phyloP scores from a whole-genome alignment of 2,888 invertebrate species.

The Ecliptopera silaceata region DNA sequence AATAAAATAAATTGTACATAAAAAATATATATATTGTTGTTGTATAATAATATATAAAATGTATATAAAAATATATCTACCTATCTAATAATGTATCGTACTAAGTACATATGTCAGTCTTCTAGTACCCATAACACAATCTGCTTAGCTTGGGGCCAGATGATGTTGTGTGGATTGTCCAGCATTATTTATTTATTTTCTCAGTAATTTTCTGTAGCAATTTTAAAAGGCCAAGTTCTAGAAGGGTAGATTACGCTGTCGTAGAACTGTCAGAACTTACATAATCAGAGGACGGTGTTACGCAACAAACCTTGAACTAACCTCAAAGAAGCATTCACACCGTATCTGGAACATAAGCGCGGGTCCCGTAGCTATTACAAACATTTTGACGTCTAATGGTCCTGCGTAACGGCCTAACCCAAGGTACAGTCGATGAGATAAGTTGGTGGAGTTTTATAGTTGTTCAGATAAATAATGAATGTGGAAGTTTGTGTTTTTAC shows the following conservation, averaged over 20 bases:
- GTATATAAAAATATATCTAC: too few species aligned
- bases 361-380: constrained; percentile 27
- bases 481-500: neutral
- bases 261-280: neutral
- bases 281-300: neutral
- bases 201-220: too few species aligned
- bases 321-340: constrained; percentile 30
- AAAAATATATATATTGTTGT: too few species aligned
- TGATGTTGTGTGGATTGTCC: too few species aligned
- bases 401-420: constrained; percentile 18
- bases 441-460: constrained; percentile 21
- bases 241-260: neutral
- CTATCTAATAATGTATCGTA: too few species aligned
- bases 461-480: constrained; percentile 12
- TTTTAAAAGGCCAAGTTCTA: too few species aligned
- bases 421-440: constrained; percentile 24
- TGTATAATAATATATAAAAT: too few species aligned
- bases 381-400: constrained; percentile 26
- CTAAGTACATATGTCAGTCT: too few species aligned
- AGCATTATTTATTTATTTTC: too few species aligned
- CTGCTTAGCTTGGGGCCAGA: too few species aligned
- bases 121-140: too few species aligned
- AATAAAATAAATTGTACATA: too few species aligned
- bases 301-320: constrained; percentile 25
- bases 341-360: constrained; percentile 25